A percentile compares a stretch with the other conserved stretches of the same genome.
Evolutionary conservation across 2,113 vertebrate species (phyloP).

Genomic region (Eulemur macaco): DNA sequence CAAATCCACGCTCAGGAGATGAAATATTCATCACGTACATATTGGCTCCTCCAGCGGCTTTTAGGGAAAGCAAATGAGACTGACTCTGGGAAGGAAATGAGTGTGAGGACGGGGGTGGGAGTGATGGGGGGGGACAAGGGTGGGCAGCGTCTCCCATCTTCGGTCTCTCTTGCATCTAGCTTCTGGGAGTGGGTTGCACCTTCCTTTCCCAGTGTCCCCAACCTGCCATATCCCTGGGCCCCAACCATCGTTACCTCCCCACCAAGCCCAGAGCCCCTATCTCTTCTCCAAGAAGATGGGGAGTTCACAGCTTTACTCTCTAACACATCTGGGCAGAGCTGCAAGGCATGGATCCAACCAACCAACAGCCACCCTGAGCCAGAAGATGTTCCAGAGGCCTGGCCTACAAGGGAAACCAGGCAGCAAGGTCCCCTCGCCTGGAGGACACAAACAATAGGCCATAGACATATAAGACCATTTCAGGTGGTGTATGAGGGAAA

Average conservation of each 20-base stretch:
- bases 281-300: not conserved
- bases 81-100: constrained; percentile 81
- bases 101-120: constrained; percentile 57
- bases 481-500: rapidly evolving
- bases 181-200: not conserved
- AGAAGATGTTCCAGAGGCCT: not conserved
- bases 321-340: not conserved
- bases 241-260: not conserved
- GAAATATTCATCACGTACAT: constrained; percentile 88
- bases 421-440: not conserved
- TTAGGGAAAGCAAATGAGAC: constrained; percentile 87
- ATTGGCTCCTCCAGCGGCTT: constrained; percentile 85
- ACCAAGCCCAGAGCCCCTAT: not conserved
- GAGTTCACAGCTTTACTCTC: not conserved
- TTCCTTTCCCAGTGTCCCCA: not conserved
- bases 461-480: not conserved
- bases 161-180: not conserved
- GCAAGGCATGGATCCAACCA: not conserved
- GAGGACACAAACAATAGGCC: not conserved
- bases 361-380: not conserved
- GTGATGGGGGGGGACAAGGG: not conserved
- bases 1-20: constrained; percentile 82
- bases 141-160: not conserved
- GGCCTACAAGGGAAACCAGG: not conserved
- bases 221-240: not conserved